phyloP scores from a whole-genome alignment of 2,113 vertebrate genomes.

The Microtus richardsoni region DNA sequence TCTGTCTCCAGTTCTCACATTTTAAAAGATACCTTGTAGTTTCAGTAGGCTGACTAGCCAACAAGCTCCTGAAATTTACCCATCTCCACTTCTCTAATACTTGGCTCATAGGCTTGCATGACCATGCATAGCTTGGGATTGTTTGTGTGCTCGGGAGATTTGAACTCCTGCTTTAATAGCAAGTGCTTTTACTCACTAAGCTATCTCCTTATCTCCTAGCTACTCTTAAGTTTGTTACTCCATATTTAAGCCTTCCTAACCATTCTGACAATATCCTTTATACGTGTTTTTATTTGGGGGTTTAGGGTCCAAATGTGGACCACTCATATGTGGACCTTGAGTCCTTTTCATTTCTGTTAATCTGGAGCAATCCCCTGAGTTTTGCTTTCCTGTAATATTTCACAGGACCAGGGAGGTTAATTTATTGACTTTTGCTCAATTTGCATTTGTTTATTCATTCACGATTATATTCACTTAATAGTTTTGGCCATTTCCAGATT shows the following conservation, averaged over 20 bases:
- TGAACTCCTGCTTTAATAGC: neutral
- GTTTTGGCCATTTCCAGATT: neutral
- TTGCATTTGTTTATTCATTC: neutral
- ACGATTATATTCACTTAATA: neutral
- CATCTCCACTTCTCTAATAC: neutral
- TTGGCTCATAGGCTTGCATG: neutral
- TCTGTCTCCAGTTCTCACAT: neutral
- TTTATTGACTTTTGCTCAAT: neutral
- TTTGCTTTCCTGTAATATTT: neutral
- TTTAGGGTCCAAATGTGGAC: neutral
- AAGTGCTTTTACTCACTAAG: neutral
- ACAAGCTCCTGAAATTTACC: neutral
- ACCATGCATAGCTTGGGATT: too few species aligned
- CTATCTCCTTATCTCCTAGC: neutral
- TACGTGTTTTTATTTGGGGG: neutral
- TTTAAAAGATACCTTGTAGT: neutral
- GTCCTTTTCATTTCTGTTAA: neutral
- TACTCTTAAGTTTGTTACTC: neutral
- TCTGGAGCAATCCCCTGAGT: neutral
- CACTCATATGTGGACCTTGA: neutral
- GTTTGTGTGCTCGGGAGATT: neutral
- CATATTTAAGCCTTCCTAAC: neutral
- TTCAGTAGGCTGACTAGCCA: too few species aligned
- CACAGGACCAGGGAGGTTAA: neutral
- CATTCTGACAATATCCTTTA: neutral